Base-by-base conservation (phyloP, 2,888 invertebrate species). In the Conops quadrifasciatus region DNA sequence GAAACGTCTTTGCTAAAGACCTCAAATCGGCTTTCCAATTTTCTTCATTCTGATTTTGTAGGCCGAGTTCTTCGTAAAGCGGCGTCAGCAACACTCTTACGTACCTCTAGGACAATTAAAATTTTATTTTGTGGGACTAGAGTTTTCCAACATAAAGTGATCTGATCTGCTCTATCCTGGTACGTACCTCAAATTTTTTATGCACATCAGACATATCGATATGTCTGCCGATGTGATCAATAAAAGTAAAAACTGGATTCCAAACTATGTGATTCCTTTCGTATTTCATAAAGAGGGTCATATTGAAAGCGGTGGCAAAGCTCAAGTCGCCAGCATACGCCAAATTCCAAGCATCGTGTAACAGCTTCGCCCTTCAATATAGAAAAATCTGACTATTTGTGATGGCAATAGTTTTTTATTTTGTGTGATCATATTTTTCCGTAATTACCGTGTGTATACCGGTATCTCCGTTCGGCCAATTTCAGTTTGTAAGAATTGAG, bases 231-330 rank as follows among this genome's bases (percentile, higher is more conserved):
- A 94, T 89, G 78, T 94, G 93, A 81, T 94, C 94, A 62, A 94
- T 91, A 88, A 94, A 91, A 2, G 93, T 93, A 79, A 94, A 94
- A 11, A 93, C 90, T 0, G 93, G 93, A 81, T 93, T 92, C 94
- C 94, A 94, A 0, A 93, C 93, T 0, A 93, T 85, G 76, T 92
- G 92, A 74, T 92, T 89, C 36, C 91, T 88, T 83, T 94, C 94
- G 62, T 90, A 87, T 78, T 89, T 90, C 81, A 94, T 85, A 78
- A 94, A 93, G 49, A 92, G 84, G 0, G 93, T 93, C 92, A 94
- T 92, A 78, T 94, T 91, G 26, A 94, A 88, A 0, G 94, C 94
- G 0, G 91, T 90, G 0, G 89, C 90, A 78, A 93, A 93, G 74
- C 91, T 90, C 1, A 94, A 86, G 77, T 93, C 91, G 0, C 93